Percentiles rank a stretch among this genome's conserved stretches.
Evolutionary conservation across 2,888 invertebrate species (phyloP).

Genomic region (Nematopogon swammerdamellus): DNA sequence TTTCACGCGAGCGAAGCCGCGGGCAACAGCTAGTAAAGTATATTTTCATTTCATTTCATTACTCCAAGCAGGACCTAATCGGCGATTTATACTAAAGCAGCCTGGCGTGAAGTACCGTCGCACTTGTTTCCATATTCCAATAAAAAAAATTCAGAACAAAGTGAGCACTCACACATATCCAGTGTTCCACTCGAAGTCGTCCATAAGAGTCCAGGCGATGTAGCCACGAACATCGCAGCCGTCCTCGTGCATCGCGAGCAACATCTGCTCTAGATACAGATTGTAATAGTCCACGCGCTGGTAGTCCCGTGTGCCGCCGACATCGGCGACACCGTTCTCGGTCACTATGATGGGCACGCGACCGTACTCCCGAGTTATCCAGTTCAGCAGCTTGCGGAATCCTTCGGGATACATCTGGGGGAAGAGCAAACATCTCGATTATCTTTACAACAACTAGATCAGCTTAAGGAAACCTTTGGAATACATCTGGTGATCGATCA

Average conservation of each 20-base stretch:
- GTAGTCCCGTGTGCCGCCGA: constrained; percentile 31
- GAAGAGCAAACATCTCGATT: constrained; percentile 5
- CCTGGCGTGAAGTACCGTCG: no score
- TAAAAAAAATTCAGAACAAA: no score
- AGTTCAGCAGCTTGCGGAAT: constrained; percentile 59
- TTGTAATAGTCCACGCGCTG: constrained; percentile 54
- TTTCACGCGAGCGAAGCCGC: no score
- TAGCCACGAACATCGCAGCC: constrained; percentile 47
- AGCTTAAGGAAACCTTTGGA: no score
- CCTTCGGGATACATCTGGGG: constrained; percentile 60
- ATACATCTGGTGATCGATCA: no score
- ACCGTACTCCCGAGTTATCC: constrained; percentile 59
- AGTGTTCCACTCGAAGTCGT: constrained; percentile 59
- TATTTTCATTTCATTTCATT: no score
- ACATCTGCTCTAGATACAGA: constrained; percentile 34
- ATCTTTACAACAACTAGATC: no score
- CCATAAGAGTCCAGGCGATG: constrained; percentile 61
- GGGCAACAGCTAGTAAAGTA: no score
- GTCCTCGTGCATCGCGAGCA: constrained; percentile 36
- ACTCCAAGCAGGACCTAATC: no score
- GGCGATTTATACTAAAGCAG: no score
- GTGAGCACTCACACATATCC: constrained; percentile 40
- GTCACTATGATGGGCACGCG: constrained; percentile 54
- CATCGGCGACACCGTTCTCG: constrained; percentile 58
- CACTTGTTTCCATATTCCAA: no score